Evolutionary conservation across 2,797 vertebrate genomes (phyloP), one percentile per base, ranked within the genome.

Genomic region (Anguilla obscura): DNA sequence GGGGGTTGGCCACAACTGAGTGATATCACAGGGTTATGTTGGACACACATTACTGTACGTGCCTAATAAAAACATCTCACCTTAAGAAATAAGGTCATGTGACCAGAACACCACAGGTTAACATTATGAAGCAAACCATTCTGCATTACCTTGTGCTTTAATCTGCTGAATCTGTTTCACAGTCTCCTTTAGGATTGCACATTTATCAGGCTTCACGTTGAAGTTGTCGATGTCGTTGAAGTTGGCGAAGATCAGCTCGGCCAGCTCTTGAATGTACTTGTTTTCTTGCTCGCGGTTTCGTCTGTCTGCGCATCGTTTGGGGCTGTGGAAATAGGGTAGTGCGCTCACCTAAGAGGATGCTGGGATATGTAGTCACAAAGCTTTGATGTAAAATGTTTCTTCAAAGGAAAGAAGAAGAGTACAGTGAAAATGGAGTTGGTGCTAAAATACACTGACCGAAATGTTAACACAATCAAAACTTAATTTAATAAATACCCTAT

Each of bases 141-240:
- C 1, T 2, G 18, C 21, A 93, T 92, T 97, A 99, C 98, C 98
- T 97, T 99, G 98, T 95, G 99, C 98, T 96, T 99, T 99, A 95
- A 99, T 99, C 94, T 99, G 98, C 93, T 98, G 97, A 95, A 99
- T 99, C 95, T 99, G 98, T 93, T 99, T 99, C 96, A 99, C 98
- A 96, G 98, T 99, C 97, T 99, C 98, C 96, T 99, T 99, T 93
- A 99, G 96, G 95, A 99, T 99, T 96, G 98, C 98, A 98, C 98
- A 99, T 98, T 99, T 99, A 96, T 99, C 98, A 94, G 98, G 98
- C 94, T 99, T 99, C 94, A 99, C 98, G 91, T 99, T 99, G 93
- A 99, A 99, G 96, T 99, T 99, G 96, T 99, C 98, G 85, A 99
- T 99, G 93, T 99, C 98, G 85, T 97, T 99, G 95, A 99, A 97